Percentiles rank a stretch among this genome's conserved stretches.
Evolutionary conservation across 2,797 vertebrate species (phyloP).

Genomic region (Melanogrammus aeglefinus): DNA sequence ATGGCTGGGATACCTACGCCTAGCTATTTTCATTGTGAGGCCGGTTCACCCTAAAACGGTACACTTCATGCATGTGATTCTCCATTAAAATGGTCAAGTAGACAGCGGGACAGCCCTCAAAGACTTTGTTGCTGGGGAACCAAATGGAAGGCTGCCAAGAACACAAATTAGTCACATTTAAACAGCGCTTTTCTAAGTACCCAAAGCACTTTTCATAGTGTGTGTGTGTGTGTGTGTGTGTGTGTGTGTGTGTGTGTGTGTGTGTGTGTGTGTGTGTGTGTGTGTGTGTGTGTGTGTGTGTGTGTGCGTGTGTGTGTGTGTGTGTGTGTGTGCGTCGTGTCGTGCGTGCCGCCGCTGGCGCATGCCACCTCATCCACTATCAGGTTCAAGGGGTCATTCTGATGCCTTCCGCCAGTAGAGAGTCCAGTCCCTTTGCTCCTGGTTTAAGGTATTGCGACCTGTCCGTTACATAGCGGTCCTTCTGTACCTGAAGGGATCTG

Average conservation of each 20-base stretch:
- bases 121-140: neutral
- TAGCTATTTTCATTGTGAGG: neutral
- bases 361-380: too few species aligned
- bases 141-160: neutral
- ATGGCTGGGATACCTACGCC: neutral
- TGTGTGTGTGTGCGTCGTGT: too few species aligned
- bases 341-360: too few species aligned
- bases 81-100: neutral
- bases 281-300: too few species aligned
- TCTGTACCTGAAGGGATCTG: neutral
- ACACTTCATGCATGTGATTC: neutral
- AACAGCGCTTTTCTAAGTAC: too few species aligned
- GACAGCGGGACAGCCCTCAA: neutral
- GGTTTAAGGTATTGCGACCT: constrained; percentile 1
- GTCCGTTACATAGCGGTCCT: neutral
- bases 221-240: too few species aligned
- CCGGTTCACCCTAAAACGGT: neutral
- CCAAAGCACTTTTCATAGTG: too few species aligned
- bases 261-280: too few species aligned
- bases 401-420: neutral
- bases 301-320: too few species aligned
- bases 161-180: neutral
- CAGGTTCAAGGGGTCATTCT: neutral
- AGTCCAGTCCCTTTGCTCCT: constrained; percentile 5
- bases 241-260: too few species aligned